phyloP scores from a whole-genome alignment of 2,113 vertebrate genomes.

The Microcebus ravelobensis region DNA sequence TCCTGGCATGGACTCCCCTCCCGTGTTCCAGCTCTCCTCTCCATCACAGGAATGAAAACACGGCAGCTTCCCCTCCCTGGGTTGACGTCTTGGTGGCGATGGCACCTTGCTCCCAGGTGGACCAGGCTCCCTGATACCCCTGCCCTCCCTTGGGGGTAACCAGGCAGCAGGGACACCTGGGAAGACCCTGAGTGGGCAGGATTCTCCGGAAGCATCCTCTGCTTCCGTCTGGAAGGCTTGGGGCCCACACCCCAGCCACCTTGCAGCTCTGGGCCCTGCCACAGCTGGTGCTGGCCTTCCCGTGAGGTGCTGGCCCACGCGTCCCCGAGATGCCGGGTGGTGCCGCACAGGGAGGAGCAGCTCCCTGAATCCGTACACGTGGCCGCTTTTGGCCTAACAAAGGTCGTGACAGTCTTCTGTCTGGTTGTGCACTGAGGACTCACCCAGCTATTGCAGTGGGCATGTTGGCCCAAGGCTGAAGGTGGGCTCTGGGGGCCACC shows the following conservation, averaged over 20 bases:
- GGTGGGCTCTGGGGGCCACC: not conserved
- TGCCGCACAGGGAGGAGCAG: not conserved
- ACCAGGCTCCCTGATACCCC: not conserved
- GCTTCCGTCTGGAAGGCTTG: not conserved
- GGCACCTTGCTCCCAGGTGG: not conserved
- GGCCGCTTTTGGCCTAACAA: constrained; percentile 26
- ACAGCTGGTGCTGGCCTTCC: not conserved
- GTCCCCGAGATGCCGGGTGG: not conserved
- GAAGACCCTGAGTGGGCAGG: not conserved
- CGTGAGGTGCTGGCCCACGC: not conserved
- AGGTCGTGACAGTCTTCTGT: not conserved
- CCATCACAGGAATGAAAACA: not conserved
- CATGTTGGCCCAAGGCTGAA: accelerated
- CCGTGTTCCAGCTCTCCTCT: not conserved
- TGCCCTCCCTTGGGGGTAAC: not conserved
- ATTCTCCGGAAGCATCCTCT: not conserved
- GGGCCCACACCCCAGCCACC: not conserved
- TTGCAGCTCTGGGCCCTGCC: no score
- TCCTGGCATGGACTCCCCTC: not conserved
- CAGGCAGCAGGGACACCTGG: not conserved
- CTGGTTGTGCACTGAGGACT: not conserved
- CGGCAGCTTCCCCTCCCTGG: not conserved
- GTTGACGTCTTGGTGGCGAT: not conserved
- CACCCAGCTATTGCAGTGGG: not conserved
- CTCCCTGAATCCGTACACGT: no score